Evolutionary conservation across 1,140 invertebrate genomes (phyloP).

Genomic region (Drosophila navojoa): DNA sequence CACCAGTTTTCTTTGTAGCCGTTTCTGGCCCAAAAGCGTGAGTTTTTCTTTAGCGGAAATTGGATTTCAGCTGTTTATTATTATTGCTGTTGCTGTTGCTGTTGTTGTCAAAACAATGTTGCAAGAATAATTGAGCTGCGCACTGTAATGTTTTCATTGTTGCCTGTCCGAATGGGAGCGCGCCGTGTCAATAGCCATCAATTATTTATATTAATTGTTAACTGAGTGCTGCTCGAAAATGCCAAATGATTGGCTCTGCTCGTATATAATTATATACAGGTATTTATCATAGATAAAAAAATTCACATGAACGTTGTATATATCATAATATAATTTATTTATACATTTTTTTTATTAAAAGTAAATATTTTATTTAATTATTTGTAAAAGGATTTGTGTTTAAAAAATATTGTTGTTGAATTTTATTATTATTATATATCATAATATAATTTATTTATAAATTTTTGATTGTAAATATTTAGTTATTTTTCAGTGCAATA

Average conservation of each 20-base stretch:
- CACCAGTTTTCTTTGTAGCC: conserved; percentile 29
- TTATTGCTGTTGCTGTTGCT: not conserved
- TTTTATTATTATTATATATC: too few relatives aligned
- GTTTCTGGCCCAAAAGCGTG: conserved; percentile 7
- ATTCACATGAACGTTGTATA: too few relatives aligned
- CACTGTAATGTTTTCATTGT: conserved; percentile 1
- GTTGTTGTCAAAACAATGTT: not conserved
- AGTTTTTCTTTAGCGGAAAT: conserved; percentile 34
- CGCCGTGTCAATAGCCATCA: conserved; percentile 17
- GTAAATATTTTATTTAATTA: too few relatives aligned
- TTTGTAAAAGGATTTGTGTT: too few relatives aligned
- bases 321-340: too few relatives aligned
- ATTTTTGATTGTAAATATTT: too few relatives aligned
- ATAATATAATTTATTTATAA: too few relatives aligned
- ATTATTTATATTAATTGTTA: conserved; percentile 32
- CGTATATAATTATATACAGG: too few relatives aligned
- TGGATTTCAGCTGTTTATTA: conserved; percentile 15
- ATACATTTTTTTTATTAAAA: too few relatives aligned
- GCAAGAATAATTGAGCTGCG: conserved; percentile 24
- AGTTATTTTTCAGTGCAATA: too few relatives aligned
- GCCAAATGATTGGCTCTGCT: too few relatives aligned
- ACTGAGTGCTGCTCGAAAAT: not conserved
- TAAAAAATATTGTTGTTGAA: too few relatives aligned
- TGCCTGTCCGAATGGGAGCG: not conserved
- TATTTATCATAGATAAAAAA: not conserved